These are phyloP conservation scores for Tamias sibiricus DNA, from an alignment of 2,113 vertebrate species.

Conservation along the genomic window DNA sequence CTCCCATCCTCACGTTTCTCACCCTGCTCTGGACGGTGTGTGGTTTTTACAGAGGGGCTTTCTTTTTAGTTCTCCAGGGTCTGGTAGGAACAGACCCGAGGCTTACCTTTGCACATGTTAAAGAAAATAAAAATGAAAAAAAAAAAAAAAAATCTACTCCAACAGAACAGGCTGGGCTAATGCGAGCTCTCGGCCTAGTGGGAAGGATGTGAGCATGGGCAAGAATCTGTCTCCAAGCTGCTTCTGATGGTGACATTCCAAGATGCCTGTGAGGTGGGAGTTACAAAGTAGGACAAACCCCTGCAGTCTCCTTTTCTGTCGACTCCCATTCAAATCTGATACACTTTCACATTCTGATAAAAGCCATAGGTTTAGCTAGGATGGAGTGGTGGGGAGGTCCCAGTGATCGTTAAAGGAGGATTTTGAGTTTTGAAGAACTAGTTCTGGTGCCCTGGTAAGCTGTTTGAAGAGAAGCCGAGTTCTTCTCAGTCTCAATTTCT, in stretches of 20 bases:
- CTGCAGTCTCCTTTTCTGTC: constrained; percentile 5
- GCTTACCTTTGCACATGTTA: constrained; percentile 67
- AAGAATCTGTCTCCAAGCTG: constrained; percentile 24
- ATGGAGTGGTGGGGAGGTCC: constrained; percentile 44
- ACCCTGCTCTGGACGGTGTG: constrained; percentile 46
- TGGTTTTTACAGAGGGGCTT: constrained; percentile 72
- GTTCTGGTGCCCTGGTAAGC: neutral
- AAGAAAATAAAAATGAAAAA: constrained; percentile 77
- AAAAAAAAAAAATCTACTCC: neutral
- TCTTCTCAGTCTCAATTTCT: constrained; percentile 40
- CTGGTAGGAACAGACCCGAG: constrained; percentile 63
- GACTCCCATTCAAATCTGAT: neutral
- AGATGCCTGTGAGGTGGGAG: neutral
- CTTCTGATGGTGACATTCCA: neutral
- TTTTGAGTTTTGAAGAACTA: constrained; percentile 24
- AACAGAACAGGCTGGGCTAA: constrained; percentile 74
- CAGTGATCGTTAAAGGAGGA: neutral
- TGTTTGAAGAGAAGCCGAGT: constrained; percentile 22
- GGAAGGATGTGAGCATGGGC: neutral
- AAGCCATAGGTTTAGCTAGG: constrained; percentile 74
- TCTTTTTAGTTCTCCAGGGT: constrained; percentile 76
- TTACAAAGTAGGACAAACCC: neutral
- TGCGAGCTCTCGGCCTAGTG: constrained; percentile 69
- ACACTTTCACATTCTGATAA: constrained; percentile 39
- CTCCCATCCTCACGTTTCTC: constrained; percentile 52